Percentiles rank a stretch among this genome's conserved stretches.
These are phyloP conservation scores for Protodeltote pygarga DNA, from an alignment of 2,888 invertebrate species.

Conservation along the genomic window DNA sequence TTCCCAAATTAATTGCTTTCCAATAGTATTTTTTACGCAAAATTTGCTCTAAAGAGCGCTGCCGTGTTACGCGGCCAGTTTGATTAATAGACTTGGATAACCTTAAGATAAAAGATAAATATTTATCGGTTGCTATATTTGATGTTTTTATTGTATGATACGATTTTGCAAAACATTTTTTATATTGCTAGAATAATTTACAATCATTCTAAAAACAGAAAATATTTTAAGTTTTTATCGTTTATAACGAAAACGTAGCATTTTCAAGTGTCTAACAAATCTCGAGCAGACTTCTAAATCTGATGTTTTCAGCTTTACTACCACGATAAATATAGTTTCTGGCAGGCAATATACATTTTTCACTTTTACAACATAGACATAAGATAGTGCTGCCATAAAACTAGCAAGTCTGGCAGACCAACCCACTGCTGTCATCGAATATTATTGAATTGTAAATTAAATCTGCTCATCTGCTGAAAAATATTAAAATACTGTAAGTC, in stretches of 20 bases:
- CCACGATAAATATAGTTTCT: conserved; percentile 67
- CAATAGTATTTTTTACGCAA: conserved; percentile 73
- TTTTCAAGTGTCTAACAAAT: conserved; percentile 57
- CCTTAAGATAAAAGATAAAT: conserved; percentile 4
- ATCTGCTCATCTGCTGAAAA: too few relatives aligned
- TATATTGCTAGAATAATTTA: too few relatives aligned
- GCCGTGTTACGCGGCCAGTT: conserved; percentile 20
- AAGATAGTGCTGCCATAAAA: conserved; percentile 33
- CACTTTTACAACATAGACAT: conserved; percentile 63
- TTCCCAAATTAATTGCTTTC: conserved; percentile 82
- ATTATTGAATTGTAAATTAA: conserved; percentile 24
- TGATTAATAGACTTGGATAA: conserved; percentile 26
- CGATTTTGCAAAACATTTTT: too few relatives aligned
- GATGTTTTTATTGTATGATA: too few relatives aligned
- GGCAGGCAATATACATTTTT: conserved; percentile 72
- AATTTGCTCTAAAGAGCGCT: conserved; percentile 55
- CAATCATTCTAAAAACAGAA: too few relatives aligned
- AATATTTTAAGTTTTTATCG: not conserved
- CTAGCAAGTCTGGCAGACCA: conserved; percentile 29
- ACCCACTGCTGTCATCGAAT: conserved; percentile 26
- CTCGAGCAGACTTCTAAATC: conserved; percentile 61
- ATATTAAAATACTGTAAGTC: too few relatives aligned
- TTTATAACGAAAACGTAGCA: conserved; percentile 16
- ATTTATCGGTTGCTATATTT: too few relatives aligned
- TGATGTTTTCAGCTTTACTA: conserved; percentile 63